phyloP scores from a whole-genome alignment of 1,140 invertebrate genomes.

The Chironomus tepperi region DNA sequence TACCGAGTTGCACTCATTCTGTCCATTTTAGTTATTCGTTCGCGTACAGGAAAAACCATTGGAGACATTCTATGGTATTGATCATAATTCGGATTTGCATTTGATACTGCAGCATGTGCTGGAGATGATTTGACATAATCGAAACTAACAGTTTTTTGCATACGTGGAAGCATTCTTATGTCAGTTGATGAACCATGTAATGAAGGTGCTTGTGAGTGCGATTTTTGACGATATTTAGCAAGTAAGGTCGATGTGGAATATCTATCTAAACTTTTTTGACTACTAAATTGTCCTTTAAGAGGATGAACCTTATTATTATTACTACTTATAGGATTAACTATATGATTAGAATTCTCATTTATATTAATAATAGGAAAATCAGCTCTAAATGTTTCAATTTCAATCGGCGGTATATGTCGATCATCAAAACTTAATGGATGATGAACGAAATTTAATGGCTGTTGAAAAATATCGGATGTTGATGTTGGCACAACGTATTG shows the following conservation, averaged over 20 bases:
- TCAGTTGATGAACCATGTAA: slow-evolving; percentile 27
- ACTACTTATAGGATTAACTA: too few relatives aligned
- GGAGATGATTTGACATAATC: slow-evolving; percentile 36
- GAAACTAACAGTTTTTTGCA: slow-evolving; percentile 41
- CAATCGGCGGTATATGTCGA: not conserved
- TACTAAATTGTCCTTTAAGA: slow-evolving; percentile 16
- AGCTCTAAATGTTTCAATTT: slow-evolving; percentile 2
- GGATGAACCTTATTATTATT: not conserved
- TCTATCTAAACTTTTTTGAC: slow-evolving; percentile 21
- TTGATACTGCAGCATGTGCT: slow-evolving; percentile 31
- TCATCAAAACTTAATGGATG: not conserved
- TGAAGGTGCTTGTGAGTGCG: slow-evolving; percentile 33
- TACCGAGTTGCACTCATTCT: slow-evolving; percentile 40
- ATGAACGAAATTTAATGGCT: not conserved
- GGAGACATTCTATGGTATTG: slow-evolving; percentile 28
- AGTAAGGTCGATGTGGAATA: slow-evolving; percentile 19
- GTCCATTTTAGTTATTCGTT: slow-evolving; percentile 37
- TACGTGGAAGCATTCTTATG: slow-evolving; percentile 29
- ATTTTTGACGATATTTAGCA: slow-evolving; percentile 28
- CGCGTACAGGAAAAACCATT: slow-evolving; percentile 26
- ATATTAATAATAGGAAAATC: not conserved
- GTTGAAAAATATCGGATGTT: not conserved
- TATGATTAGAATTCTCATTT: too few relatives aligned
- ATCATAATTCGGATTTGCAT: slow-evolving; percentile 33
- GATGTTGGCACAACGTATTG: not conserved